Evolutionary conservation across 2,888 invertebrate genomes (phyloP), one percentile per base, ranked within the genome.

Genomic region (Synergus gifuensis): DNA sequence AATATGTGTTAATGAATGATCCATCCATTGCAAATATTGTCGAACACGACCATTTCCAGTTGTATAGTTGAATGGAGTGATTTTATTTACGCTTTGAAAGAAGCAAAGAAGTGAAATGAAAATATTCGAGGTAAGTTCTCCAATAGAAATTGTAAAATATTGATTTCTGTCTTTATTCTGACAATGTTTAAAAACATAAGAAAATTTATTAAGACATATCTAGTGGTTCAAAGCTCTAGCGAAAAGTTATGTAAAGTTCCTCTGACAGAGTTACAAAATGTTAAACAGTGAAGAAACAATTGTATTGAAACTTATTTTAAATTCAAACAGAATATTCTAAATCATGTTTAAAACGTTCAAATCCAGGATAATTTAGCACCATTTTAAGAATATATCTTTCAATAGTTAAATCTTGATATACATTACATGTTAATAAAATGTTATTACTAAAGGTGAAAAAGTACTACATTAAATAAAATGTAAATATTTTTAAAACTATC

Each of bases 191-290:
- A 36, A 54, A 54, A 54, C 36, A n/a, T 54, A 54, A 73, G 54
- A n/a, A 54, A 9, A 54, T 49, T 73, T 54, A 54, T 73, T 14
- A 73, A 73, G 36, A 73, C 73, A 73, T 73, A 73, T 73, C 73
- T 73, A 73, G 73, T 54, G 69, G 4, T 69, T 67, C 16, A 36
- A 73, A 73, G 54, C 54, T 73, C n/a, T 73, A 73, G 73, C 73
- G 73, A 73, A 49, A 69, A 69, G 69, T 69, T 69, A 12, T 12
- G 5, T n/a, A 64, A 40, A 42, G 42, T 28, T 16, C 40, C 44
- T 66, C n/a, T 42, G n/a, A 42, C 40, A n/a, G 64, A n/a, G 40
- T 64, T 66, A 16, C 16, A 9, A 66, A 18, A 16, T 36, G 16
- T 16, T 16, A n/a, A 5, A 36, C 36, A 36, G 36, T 63, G 4